phyloP scores from a whole-genome alignment of 1,140 invertebrate species.

The Marisa cornuarietis region DNA sequence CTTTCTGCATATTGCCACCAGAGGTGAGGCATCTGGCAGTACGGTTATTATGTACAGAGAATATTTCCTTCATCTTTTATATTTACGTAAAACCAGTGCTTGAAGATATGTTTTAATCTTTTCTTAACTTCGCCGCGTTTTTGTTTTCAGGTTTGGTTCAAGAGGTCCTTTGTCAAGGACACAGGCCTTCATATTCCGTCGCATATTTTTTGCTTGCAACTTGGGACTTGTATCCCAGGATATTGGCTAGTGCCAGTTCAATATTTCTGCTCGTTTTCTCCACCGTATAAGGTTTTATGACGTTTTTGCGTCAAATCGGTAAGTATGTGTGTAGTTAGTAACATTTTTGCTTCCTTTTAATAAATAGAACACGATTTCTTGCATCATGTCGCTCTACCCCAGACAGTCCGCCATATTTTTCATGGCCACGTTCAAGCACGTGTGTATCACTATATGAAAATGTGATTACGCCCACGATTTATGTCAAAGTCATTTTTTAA shows the following conservation, averaged over 20 bases:
- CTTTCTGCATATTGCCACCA: conserved; percentile 10
- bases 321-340: conserved; percentile 29
- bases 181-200: background rate
- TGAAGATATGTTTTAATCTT: background rate
- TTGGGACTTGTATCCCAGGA: conserved; percentile 28
- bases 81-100: background rate
- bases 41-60: background rate
- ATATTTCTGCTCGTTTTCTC: conserved; percentile 20
- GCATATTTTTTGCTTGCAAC: conserved; percentile 5
- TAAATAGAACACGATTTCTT: background rate
- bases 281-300: conserved; percentile 51
- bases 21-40: conserved; percentile 6
- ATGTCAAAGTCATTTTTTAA: background rate
- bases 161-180: conserved; percentile 17
- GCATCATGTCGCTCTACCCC: conserved; percentile 11
- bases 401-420: conserved; percentile 29
- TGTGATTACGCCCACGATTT: background rate
- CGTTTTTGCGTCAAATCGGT: conserved; percentile 58
- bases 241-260: conserved; percentile 33
- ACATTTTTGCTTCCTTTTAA: background rate
- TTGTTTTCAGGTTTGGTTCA: conserved; percentile 13
- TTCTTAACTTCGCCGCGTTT: background rate
- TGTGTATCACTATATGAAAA: background rate
- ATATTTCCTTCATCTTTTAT: background rate
- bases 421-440: conserved; percentile 22